A percentile compares a stretch with the other conserved stretches of the same genome.
These are phyloP conservation scores for Dicerorhinus sumatrensis DNA, from an alignment of 2,113 vertebrate genomes.

Conservation along the genomic window DNA sequence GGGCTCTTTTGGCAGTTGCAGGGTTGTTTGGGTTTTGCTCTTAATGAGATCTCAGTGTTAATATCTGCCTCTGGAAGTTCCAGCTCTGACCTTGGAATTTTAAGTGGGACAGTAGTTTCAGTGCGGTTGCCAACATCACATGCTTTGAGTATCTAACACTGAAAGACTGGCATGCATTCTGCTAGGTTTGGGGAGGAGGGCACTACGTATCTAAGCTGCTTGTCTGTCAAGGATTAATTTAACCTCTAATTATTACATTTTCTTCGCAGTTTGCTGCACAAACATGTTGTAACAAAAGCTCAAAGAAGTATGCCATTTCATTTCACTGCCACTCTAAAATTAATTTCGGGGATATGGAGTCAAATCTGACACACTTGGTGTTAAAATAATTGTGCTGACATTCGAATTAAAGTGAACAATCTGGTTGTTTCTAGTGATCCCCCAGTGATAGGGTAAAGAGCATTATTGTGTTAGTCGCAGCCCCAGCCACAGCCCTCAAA, in stretches of 20 bases:
- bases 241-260: constrained; percentile 91
- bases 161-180: constrained; percentile 83
- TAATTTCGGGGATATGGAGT: constrained; percentile 85
- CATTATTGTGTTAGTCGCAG: constrained; percentile 70
- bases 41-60: constrained; percentile 67
- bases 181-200: constrained; percentile 83
- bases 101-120: constrained; percentile 73
- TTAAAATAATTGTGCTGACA: constrained; percentile 85
- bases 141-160: constrained; percentile 82
- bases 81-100: constrained; percentile 43
- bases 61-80: constrained; percentile 67
- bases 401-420: constrained; percentile 83
- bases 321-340: constrained; percentile 86
- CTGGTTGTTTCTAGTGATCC: constrained; percentile 84
- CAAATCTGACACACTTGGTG: constrained; percentile 84
- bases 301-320: constrained; percentile 86
- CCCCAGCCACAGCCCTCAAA: constrained; percentile 56
- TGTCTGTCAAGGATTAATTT: constrained; percentile 90
- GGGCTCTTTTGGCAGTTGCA: constrained; percentile 10
- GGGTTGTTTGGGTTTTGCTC: constrained; percentile 52
- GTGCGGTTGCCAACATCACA: constrained; percentile 73
- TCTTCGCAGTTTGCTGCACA: constrained; percentile 86
- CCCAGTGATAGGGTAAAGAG: constrained; percentile 78
- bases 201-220: constrained; percentile 83
- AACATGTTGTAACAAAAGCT: constrained; percentile 88